Evolutionary conservation across 2,797 vertebrate species (phyloP).

Genomic region (Serranus cabrilla): DNA sequence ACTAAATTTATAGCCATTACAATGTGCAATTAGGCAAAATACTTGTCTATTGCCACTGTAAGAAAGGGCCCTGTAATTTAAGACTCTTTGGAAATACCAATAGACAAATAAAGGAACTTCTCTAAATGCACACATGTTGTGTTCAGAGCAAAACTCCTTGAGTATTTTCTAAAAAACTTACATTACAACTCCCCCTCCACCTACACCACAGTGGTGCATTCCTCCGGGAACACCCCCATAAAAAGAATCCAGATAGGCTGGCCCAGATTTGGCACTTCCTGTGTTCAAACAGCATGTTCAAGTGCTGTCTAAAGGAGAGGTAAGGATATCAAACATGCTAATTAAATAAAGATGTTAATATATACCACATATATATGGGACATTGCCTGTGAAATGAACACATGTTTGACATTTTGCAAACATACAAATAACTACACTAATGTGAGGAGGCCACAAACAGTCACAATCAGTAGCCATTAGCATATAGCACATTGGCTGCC

Average conservation of each 20-base stretch:
- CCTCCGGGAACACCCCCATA: conserved; percentile 9
- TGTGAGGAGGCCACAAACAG: background rate
- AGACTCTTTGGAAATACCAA: conserved; percentile 4
- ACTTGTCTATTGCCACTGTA: no score
- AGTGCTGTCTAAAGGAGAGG: background rate
- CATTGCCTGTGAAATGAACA: background rate
- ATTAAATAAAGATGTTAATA: background rate
- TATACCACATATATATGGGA: background rate
- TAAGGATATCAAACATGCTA: conserved; percentile 14
- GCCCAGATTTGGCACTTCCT: conserved; percentile 33
- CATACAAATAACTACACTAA: background rate
- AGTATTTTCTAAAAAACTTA: background rate
- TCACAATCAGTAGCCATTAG: background rate
- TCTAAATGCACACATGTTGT: background rate
- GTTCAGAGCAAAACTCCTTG: background rate
- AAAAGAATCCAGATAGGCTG: background rate
- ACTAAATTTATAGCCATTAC: no score
- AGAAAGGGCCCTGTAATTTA: no score
- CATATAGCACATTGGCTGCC: background rate
- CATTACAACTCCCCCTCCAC: background rate
- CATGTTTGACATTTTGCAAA: conserved; percentile 1
- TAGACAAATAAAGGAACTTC: background rate
- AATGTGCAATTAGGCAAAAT: no score
- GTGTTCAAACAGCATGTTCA: background rate
- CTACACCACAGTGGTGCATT: conserved; percentile 4